phyloP scores from a whole-genome alignment of 2,888 invertebrate species.

The Ormyrus labotus region DNA sequence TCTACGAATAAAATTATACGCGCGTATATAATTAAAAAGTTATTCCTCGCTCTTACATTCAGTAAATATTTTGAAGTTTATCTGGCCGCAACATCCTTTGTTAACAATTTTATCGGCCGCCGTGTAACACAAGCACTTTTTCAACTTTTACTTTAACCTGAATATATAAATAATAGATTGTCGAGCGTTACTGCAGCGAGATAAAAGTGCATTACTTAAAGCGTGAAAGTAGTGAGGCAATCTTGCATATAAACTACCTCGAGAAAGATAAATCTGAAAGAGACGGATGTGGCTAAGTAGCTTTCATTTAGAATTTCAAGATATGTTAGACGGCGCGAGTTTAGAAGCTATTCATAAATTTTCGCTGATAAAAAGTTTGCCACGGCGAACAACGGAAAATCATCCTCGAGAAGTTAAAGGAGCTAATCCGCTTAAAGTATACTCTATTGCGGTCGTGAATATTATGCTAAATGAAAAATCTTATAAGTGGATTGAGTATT shows the following conservation, averaged over 20 bases:
- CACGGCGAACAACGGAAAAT: not conserved
- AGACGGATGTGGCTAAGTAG: conserved; percentile 30
- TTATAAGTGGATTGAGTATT: conserved; percentile 14
- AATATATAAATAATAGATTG: conserved; percentile 6
- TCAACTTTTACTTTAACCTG: too few species aligned
- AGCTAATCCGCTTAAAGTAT: conserved; percentile 33
- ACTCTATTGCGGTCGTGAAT: conserved; percentile 23
- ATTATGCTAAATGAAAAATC: conserved; percentile 16
- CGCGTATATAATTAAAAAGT: too few species aligned
- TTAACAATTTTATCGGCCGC: too few species aligned
- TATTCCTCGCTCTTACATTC: too few species aligned
- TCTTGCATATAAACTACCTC: not conserved
- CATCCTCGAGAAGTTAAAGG: conserved; percentile 5
- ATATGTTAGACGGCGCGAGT: conserved; percentile 1
- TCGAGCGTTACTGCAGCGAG: not conserved
- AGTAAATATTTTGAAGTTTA: too few species aligned
- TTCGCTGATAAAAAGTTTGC: conserved; percentile 11
- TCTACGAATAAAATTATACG: too few species aligned
- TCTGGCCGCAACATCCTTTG: too few species aligned
- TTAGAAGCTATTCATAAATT: conserved; percentile 31
- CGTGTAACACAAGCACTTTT: too few species aligned
- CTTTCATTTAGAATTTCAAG: conserved; percentile 23
- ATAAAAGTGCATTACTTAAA: not conserved
- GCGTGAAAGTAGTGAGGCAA: not conserved
- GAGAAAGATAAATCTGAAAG: conserved; percentile 23